Base-by-base conservation (phyloP, 2,888 invertebrate species). In the Eubasilissa splendida region DNA sequence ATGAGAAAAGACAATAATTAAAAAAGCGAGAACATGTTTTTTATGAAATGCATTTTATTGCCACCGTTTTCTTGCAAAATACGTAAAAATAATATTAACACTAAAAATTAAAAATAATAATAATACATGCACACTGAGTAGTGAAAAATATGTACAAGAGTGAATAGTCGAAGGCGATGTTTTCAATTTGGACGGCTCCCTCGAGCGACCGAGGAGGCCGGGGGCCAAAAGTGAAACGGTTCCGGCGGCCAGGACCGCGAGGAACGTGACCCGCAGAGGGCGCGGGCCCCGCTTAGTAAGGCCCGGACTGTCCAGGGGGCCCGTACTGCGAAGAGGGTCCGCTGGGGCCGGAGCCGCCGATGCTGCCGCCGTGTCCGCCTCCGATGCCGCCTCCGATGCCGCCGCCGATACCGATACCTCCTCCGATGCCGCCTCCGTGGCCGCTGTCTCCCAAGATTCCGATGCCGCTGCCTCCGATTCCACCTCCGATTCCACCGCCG, bases 351-450 rank as follows among this genome's bases (percentile, higher is more conserved):
- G 85, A 83, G 76, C 85, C 76, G 56, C 76, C 87, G 86, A 84
- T 82, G 22, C 86, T 85, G 11, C 83, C 83, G 50, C 85, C 85
- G 65, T 85, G 85, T 14, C 85, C 84, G 58, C 85, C 85, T 1
- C 82, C 82, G 56, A 77, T 65, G 12, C 85, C 84, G 58, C 85
- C 85, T 1, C 82, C 82, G 56, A 77, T 65, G 12, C 80, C 80
- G 12, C 81, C 80, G 54, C 80, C 81, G 63, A 14, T n/a, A 58
- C 76, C 59, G 14, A 63, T 63, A 4, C 76, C 79, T 22, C 59
- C 65, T 56, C 76, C 90, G 93, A 94, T 77, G 94, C 94, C 89
- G 33, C 79, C 88, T 80, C 56, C 90, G 93, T 94, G 77, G 94
- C 94, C 89, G n/a, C 78, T 87, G 82, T 87, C 86, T 59, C 88